Evolutionary conservation across 2,888 invertebrate species (phyloP).

Genomic region (Amiota minor): DNA sequence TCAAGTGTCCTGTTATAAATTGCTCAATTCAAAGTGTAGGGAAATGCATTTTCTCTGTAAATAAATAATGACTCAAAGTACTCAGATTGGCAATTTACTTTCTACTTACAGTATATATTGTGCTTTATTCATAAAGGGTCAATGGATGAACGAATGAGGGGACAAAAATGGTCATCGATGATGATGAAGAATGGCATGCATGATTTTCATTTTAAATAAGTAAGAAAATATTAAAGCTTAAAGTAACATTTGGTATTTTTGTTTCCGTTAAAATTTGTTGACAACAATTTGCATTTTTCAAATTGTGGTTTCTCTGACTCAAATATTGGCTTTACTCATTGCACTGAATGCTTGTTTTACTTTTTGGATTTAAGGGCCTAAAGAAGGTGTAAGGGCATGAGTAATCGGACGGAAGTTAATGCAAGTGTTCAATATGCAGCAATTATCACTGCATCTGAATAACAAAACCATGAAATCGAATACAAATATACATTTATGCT

Average conservation of each 20-base stretch:
- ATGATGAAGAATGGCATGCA: too few species aligned
- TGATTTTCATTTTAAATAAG: too few species aligned
- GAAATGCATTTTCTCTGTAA: constrained; percentile 65
- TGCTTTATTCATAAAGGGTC: too few species aligned
- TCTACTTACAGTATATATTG: neutral
- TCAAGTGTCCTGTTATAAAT: constrained; percentile 67
- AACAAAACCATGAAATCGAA: neutral
- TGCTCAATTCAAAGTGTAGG: constrained; percentile 60
- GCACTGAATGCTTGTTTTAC: too few species aligned
- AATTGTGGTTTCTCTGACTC: too few species aligned
- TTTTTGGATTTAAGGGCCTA: neutral
- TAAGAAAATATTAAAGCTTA: too few species aligned
- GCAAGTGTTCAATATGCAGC: constrained; percentile 11
- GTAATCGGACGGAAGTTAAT: neutral
- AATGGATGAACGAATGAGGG: too few species aligned
- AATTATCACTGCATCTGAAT: neutral
- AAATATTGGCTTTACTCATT: too few species aligned
- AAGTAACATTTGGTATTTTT: too few species aligned
- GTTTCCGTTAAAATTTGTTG: neutral
- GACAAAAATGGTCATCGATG: too few species aligned
- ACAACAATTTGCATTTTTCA: too few species aligned
- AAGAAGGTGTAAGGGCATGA: neutral
- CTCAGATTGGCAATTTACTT: constrained; percentile 35
- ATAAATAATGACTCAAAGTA: constrained; percentile 63
- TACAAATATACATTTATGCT: too few species aligned